Base-by-base conservation (phyloP, 1,140 invertebrate genomes). In the Pogonus chalceus region DNA sequence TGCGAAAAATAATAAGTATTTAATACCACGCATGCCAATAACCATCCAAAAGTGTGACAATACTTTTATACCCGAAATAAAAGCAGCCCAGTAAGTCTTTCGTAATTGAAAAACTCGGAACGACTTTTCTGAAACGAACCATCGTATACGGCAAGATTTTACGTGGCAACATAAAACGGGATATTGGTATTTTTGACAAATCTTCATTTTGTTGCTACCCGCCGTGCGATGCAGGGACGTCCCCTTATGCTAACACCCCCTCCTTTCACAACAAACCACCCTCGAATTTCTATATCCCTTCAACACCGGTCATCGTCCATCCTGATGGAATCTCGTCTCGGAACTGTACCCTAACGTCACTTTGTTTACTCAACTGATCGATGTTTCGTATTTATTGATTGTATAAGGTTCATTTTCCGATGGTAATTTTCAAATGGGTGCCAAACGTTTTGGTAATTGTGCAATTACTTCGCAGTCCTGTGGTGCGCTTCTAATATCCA, bases 121-220 rank as follows among this genome's bases (percentile, higher is more conserved):
- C 18, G 18, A 9, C 37, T 12, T 43, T 43, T 43, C 18, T 43
- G 18, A 43, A 4, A 7, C 18, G 37, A 18, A 43, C 7, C 9
- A 18, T 12, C 18, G 37, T 43, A 43, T 43, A 43, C 9, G 18
- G 4, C 37, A 16, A 16, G 9, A 43, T 43, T 43, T 43, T 43
- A 43, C 37, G 37, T 43, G 37, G 18, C 7, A 18, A 18, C 37
- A 43, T 43, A 43, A 43, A 43, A 9, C 18, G 37, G 37, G 37
- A 43, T 43, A 43, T 43, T 43, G 37, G 37, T 43, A 43, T 43
- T 12, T 43, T 43, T 43, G 18, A 18, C 37, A 43, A 43, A 43
- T 43, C 37, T 43, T 43, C 37, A 43, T 43, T 43, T 43, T 43
- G 37, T 43, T 43, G 37, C 37, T 10, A 7, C 37, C 37, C 18